Percentiles rank a stretch among this genome's conserved stretches.
Conservation (phyloP, 2,888 invertebrate species). For the Agrotis ipsilon region DNA sequence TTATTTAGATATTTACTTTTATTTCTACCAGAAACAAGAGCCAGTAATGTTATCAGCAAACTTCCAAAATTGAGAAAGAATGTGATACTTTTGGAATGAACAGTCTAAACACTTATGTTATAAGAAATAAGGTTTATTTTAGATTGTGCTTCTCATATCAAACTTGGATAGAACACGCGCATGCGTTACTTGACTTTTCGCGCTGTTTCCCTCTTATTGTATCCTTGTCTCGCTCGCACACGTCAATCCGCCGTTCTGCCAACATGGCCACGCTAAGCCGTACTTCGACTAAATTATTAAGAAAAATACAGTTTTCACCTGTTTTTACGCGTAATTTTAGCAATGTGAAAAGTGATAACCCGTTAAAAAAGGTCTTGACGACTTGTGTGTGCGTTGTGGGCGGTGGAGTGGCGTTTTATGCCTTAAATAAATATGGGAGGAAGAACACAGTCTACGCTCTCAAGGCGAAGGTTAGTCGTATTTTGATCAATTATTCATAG, state of each 20-base stretch:
- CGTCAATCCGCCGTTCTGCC: conserved; percentile 84
- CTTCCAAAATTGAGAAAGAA: conserved; percentile 10
- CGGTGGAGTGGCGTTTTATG: conserved; percentile 83
- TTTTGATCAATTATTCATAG: conserved; percentile 47
- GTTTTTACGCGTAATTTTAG: conserved; percentile 80
- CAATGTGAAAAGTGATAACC: conserved; percentile 77
- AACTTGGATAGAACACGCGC: conserved; percentile 58
- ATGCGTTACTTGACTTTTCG: conserved; percentile 64
- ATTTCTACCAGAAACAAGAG: not conserved
- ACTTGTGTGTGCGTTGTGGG: conserved; percentile 87
- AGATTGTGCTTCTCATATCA: not conserved
- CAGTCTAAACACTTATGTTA: not conserved
- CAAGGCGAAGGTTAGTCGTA: conserved; percentile 86
- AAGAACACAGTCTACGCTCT: conserved; percentile 86
- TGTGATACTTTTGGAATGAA: conserved; percentile 9
- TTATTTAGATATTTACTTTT: too few species aligned
- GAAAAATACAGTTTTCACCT: conserved; percentile 81
- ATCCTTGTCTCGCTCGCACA: conserved; percentile 72
- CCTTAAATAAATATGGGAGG: conserved; percentile 79
- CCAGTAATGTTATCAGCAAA: not conserved
- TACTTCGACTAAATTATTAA: conserved; percentile 84
- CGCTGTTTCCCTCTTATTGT: conserved; percentile 24
- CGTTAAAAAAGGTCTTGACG: conserved; percentile 76
- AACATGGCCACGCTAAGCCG: conserved; percentile 90
- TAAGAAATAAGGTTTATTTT: not conserved